Evolutionary conservation across 2,888 invertebrate species (phyloP), one percentile per base, ranked within the genome.

Genomic region (Rhingia rostrata): DNA sequence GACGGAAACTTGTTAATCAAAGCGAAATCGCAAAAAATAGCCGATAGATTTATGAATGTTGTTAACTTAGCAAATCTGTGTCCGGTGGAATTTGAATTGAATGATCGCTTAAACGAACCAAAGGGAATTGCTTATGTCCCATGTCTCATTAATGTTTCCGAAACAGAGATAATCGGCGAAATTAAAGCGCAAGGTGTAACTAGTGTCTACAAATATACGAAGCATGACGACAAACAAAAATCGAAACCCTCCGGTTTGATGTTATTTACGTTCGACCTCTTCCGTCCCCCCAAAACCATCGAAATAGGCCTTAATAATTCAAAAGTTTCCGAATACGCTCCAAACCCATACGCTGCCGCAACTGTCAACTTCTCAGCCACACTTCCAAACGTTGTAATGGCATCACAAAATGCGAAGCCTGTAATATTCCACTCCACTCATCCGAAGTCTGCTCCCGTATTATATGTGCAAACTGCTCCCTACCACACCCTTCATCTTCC

Each of bases 401-500:
- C 4, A 12, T n/a, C 33, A 9, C 33, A 32, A 35, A 32, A 0
- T 53, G 53, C 3, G 22, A 6, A 33, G 33, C 12, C 4, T 53
- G 32, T 6, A 53, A 53, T 4, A 2, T 53, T 2, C 33, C 53
- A 6, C 53, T 33, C 12, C 53, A 53, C n/a, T n/a, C n/a, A n/a
- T n/a, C n/a, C 12, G 7, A 4, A 12, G 33, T 33, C 3, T 53
- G 53, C 33, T 5, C 35, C 4, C 53, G 53, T 9, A 53, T 33
- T 32, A 30, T 30, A 33, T 53, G 35, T 53, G 53, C 32, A 33
- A 53, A 35, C 33, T 53, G 53, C 12, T n/a, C 35, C 6, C 33
- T 9, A 4, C 7, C 22, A 53, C 53, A 53, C 12, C 53, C 53
- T 33, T 3, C 53, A 6, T 53, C 12, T n/a, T 53, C 35, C 4